These are phyloP conservation scores for Platysternon megacephalum DNA, from an alignment of 2,113 vertebrate species.

Conservation along the genomic window DNA sequence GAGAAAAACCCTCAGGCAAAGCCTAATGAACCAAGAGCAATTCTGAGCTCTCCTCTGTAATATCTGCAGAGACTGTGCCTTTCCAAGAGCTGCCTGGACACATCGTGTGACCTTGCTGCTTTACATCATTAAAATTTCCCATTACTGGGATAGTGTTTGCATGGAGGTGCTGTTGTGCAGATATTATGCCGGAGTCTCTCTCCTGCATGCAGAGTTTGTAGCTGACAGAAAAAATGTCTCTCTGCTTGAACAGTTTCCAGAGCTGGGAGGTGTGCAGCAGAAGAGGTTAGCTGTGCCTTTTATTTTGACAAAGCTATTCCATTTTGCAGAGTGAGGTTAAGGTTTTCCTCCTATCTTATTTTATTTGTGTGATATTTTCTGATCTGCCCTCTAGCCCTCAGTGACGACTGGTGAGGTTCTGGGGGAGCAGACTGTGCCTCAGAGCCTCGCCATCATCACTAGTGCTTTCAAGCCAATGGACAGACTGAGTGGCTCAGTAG, in stretches of 20 bases:
- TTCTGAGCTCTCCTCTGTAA: conserved; percentile 68
- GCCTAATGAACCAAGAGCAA: conserved; percentile 78
- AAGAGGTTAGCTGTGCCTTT: conserved; percentile 62
- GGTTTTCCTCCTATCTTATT: conserved; percentile 65
- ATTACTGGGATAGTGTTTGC: conserved; percentile 45
- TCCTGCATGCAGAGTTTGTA: conserved; percentile 22
- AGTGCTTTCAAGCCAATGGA: conserved; percentile 24
- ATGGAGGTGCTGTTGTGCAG: conserved; percentile 61
- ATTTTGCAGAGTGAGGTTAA: conserved; percentile 66
- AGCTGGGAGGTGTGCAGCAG: conserved; percentile 44
- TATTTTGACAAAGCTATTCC: conserved; percentile 71
- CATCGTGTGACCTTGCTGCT: conserved; percentile 75
- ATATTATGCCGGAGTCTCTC: conserved; percentile 32
- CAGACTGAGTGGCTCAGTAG: conserved; percentile 37
- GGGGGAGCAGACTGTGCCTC: conserved; percentile 24
- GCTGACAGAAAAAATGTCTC: conserved; percentile 65
- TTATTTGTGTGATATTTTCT: conserved; percentile 65
- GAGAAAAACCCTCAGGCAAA: conserved; percentile 77
- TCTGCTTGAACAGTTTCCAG: conserved; percentile 47
- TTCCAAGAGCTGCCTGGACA: conserved; percentile 71
- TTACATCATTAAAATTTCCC: conserved; percentile 64
- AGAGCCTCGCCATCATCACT: not conserved
- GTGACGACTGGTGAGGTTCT: conserved; percentile 29
- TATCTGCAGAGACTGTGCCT: conserved; percentile 66
- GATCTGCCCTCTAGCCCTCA: conserved; percentile 54